These are phyloP conservation scores for Chirona hameri DNA, from an alignment of 2,888 invertebrate genomes.

Conservation along the genomic window DNA sequence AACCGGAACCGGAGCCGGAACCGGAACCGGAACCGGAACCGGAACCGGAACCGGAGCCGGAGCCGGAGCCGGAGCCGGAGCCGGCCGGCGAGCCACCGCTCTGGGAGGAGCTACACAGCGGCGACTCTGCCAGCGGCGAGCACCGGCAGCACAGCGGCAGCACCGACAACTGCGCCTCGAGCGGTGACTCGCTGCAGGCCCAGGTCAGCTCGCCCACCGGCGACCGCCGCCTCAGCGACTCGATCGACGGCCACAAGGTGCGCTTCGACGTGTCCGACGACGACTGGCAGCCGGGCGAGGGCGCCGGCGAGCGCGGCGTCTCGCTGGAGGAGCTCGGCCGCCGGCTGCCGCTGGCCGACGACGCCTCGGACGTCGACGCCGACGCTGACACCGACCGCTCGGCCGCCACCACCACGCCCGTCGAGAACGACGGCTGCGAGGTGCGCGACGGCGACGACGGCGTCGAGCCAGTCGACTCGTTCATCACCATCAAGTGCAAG, in stretches of 20 bases:
- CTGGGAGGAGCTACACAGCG: conserved; percentile 33
- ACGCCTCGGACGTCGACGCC: conserved; percentile 52
- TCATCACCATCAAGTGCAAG: conserved; percentile 62
- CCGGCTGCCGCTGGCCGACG: conserved; percentile 38
- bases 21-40: no score
- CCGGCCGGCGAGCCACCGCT: conserved; percentile 31
- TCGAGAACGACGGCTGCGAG: conserved; percentile 45
- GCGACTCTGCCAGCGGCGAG: conserved; percentile 27
- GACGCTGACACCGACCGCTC: conserved; percentile 47
- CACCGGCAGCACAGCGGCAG: conserved; percentile 12
- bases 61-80: conserved; percentile 35
- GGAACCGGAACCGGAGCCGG: background rate
- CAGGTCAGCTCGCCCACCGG: background rate
- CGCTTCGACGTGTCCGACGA: conserved; percentile 42
- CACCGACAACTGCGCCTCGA: conserved; percentile 24
- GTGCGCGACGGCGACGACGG: conserved; percentile 42
- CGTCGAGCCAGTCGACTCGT: conserved; percentile 49
- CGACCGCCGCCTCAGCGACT: conserved; percentile 43
- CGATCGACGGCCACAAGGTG: conserved; percentile 49
- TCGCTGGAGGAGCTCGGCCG: conserved; percentile 44
- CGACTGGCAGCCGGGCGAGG: conserved; percentile 32
- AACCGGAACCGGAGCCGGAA: no score
- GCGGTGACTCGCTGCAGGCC: conserved; percentile 6
- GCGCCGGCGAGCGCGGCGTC: conserved; percentile 32
- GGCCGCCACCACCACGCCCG: conserved; percentile 28